Evolutionary conservation across 2,888 invertebrate species (phyloP), one percentile per base, ranked within the genome.

Genomic region (Seira musarum): DNA sequence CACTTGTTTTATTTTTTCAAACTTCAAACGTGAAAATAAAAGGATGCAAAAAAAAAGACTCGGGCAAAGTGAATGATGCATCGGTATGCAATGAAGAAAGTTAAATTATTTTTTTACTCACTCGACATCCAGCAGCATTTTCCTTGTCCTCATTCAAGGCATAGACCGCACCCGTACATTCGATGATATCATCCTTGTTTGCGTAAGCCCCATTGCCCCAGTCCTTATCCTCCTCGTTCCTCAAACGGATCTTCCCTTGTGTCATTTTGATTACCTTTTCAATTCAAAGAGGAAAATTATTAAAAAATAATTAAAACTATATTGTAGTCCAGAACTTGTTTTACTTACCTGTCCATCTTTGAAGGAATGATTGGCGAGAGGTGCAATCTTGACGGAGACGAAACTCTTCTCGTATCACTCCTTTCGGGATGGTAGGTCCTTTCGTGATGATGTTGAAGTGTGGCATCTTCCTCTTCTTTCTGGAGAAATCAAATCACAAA

Each of bases 321-420:
- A 17, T 19, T 21, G 21, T 19, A 17, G 60, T 60, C 17, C 17
- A 19, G 17, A 24, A 17, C n/a, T 67, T 30, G 10, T 67, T 22
- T 21, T 1, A 3, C 82, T 67, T 75, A 83, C 83, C 68, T 81
- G 66, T 0, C 82, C 82, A 2, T 77, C 49, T 49, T 82, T 83
- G 70, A 85, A 81, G 17, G 30, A 63, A 1, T 69, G 66, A 25
- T 67, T 74, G 2, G 67, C 68, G 1, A 21, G 57, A 3, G 76
- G 57, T n/a, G 17, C 61, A 10, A 85, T 57, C n/a, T 81, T 81
- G 10, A 85, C 53, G 0, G 83, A 81, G 10, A 72, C 60, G 65
- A 85, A 85, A 35, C 82, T 82, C 63, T 85, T 85, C 30, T 67
- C 75, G 30, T 85, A n/a, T 81, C 17, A 83, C 82, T n/a, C 66